Conservation (phyloP, 1,140 invertebrate genomes). For the Bilobella aurantiaca region DNA sequence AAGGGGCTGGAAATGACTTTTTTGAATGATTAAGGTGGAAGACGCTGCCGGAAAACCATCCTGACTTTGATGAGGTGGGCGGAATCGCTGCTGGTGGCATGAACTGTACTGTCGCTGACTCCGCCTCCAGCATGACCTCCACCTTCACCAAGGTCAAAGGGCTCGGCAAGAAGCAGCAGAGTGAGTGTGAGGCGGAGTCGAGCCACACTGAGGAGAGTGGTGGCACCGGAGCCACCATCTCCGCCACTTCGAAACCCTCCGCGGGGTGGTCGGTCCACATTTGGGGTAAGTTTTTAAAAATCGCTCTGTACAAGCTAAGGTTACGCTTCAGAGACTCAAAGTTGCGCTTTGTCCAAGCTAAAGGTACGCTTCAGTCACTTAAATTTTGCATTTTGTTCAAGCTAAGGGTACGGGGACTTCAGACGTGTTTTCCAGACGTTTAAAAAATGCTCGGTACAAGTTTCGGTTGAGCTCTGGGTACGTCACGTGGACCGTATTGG, state of each 20-base stretch:
- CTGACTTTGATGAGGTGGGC: constrained; percentile 25
- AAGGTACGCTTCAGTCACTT: too few relatives aligned
- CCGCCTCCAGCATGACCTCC: background rate
- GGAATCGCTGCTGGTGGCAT: constrained; percentile 8
- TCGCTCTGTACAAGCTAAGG: background rate
- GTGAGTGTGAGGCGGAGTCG: background rate
- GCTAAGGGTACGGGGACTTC: too few relatives aligned
- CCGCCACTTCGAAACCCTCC: constrained; percentile 20
- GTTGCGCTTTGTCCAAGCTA: too few relatives aligned
- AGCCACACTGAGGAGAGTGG: background rate
- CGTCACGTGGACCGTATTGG: too few relatives aligned
- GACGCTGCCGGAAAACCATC: constrained; percentile 34
- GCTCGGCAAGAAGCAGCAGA: background rate
- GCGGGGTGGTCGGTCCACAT: constrained; percentile 34
- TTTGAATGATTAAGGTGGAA: too few relatives aligned
- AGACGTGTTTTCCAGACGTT: too few relatives aligned
- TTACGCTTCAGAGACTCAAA: too few relatives aligned
- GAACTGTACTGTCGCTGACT: background rate
- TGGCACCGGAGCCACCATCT: background rate
- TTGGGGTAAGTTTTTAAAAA: constrained; percentile 28
- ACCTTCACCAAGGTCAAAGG: background rate
- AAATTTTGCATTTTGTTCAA: too few relatives aligned
- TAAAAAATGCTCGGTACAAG: too few relatives aligned
- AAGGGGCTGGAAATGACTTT: too few relatives aligned
- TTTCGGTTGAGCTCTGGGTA: too few relatives aligned